Conservation (phyloP, 23 tunicate species). For the Aplidium turbinatum region DNA sequence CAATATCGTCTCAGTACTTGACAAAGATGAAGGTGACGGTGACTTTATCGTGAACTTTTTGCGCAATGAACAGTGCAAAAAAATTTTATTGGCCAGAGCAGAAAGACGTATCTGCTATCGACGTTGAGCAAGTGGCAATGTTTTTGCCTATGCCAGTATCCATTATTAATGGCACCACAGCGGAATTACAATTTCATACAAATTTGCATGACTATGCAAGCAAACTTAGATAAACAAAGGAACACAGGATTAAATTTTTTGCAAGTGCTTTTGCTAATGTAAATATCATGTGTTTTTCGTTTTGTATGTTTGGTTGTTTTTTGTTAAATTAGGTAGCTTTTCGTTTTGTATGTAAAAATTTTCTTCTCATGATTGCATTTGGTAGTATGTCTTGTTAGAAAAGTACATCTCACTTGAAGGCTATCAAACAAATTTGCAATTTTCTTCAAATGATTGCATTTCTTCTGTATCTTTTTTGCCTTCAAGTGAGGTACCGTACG, state of each 20-base stretch:
- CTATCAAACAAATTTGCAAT: too few relatives aligned
- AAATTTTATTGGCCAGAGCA: background rate
- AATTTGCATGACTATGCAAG: background rate
- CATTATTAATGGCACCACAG: background rate
- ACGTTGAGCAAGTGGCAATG: background rate
- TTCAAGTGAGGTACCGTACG: too few relatives aligned
- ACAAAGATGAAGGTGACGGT: background rate
- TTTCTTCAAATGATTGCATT: too few relatives aligned
- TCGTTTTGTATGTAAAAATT: background rate
- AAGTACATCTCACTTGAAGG: too few relatives aligned
- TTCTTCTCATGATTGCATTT: too few relatives aligned
- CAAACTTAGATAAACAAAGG: background rate
- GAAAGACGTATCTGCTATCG: background rate
- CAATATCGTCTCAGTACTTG: background rate
- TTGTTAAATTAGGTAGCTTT: background rate
- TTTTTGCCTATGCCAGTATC: conserved; percentile 2
- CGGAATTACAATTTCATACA: background rate
- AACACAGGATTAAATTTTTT: background rate
- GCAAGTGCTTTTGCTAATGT: background rate
- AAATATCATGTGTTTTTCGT: background rate
- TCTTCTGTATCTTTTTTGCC: too few relatives aligned
- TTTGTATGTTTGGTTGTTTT: background rate
- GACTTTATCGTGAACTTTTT: too few relatives aligned
- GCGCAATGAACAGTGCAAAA: too few relatives aligned
- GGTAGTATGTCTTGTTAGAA: too few relatives aligned